phyloP scores from a whole-genome alignment of 1,140 invertebrate species.

The Philaenus spumarius region DNA sequence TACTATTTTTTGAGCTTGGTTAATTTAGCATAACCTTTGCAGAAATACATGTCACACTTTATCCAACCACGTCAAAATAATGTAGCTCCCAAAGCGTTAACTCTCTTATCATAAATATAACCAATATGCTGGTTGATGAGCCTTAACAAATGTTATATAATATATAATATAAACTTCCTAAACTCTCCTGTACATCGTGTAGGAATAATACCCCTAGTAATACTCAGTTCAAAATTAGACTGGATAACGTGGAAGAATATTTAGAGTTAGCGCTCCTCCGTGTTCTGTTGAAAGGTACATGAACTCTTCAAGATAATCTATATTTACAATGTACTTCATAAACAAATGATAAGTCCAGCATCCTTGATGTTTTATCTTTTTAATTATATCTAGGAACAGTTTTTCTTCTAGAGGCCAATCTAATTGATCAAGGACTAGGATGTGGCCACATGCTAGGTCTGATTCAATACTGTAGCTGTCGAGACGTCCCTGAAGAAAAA shows the following conservation, averaged over 20 bases:
- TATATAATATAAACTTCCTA: no score
- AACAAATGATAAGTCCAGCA: constrained; percentile 65
- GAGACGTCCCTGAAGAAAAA: no score
- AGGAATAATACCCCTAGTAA: no score
- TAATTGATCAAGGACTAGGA: constrained; percentile 77
- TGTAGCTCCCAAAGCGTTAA: no score
- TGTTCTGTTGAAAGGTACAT: constrained; percentile 76
- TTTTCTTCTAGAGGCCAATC: constrained; percentile 78
- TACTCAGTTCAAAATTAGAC: constrained; percentile 33
- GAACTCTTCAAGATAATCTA: constrained; percentile 87
- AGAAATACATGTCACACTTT: no score
- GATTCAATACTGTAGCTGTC: constrained; percentile 26
- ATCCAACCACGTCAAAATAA: no score
- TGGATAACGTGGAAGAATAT: constrained; percentile 52
- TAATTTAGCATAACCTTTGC: no score
- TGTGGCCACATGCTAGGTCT: constrained; percentile 76
- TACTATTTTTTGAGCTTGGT: no score
- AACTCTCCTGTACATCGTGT: no score
- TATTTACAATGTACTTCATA: constrained; percentile 74
- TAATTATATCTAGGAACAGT: constrained; percentile 28
- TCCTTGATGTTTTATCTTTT: constrained; percentile 64
- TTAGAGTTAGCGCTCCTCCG: constrained; percentile 65
- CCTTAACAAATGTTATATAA: no score
- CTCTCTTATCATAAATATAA: no score
- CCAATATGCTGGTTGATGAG: no score